A percentile compares a stretch with the other conserved stretches of the same genome.
These are phyloP conservation scores for Micromys minutus DNA, from an alignment of 2,113 vertebrate genomes.

Conservation along the genomic window DNA sequence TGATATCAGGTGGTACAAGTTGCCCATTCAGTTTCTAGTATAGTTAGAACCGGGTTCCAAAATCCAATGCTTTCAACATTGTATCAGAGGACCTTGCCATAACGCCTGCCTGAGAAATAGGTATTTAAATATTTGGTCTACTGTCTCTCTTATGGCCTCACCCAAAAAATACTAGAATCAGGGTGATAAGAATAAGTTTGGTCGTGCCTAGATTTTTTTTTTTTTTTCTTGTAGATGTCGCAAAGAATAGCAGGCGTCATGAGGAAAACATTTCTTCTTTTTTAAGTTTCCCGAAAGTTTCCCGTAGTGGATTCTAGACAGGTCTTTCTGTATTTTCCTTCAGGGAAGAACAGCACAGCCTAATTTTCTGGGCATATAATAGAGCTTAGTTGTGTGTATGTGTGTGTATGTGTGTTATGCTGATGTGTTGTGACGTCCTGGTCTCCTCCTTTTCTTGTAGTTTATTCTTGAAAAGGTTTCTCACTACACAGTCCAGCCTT, in stretches of 20 bases:
- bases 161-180: conserved; percentile 39
- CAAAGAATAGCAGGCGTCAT: background rate
- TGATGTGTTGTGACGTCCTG: conserved; percentile 9
- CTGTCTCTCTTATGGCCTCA: background rate
- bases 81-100: conserved; percentile 5
- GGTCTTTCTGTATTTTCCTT: background rate
- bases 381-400: conserved; percentile 44
- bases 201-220: background rate
- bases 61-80: background rate
- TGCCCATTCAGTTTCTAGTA: background rate
- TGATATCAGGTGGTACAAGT: background rate
- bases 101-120: conserved; percentile 20
- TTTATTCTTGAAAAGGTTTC: conserved; percentile 50
- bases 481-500: conserved; percentile 38
- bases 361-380: background rate
- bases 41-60: conserved; percentile 5
- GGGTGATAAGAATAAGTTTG: conserved; percentile 23
- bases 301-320: background rate
- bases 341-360: background rate
- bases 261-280: background rate
- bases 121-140: conserved; percentile 18
- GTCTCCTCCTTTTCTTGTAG: background rate
- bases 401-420: conserved; percentile 13
- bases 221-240: background rate
- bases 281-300: too few relatives aligned